These are phyloP conservation scores for Aspidiotus rigidus DNA, from an alignment of 2,888 invertebrate species.

Conservation along the genomic window DNA sequence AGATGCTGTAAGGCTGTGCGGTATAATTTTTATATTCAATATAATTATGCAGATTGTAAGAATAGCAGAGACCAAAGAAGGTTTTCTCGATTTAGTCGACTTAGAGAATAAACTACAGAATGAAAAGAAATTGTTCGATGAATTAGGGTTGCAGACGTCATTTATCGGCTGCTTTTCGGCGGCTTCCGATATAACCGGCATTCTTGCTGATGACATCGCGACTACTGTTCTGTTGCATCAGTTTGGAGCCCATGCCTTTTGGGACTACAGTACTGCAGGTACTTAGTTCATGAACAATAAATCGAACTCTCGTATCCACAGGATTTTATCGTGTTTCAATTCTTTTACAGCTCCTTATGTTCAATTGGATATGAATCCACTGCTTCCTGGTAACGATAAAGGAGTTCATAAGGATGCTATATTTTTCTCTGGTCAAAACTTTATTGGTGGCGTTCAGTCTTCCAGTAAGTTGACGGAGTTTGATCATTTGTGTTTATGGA, in stretches of 20 bases:
- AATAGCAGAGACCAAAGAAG: constrained; percentile 68
- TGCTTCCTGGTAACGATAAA: constrained; percentile 55
- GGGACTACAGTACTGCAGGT: constrained; percentile 82
- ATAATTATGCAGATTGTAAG: constrained; percentile 58
- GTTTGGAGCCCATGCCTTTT: constrained; percentile 73
- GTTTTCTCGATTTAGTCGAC: constrained; percentile 67
- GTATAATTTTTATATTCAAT: too few relatives aligned
- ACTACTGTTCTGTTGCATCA: constrained; percentile 71
- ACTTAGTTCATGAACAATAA: constrained; percentile 23
- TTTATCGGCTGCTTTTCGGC: constrained; percentile 79
- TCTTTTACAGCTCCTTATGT: constrained; percentile 56
- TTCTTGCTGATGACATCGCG: constrained; percentile 71
- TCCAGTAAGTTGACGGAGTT: constrained; percentile 48
- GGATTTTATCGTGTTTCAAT: background rate
- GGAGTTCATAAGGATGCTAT: constrained; percentile 76
- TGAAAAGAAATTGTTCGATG: constrained; percentile 53
- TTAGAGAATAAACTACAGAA: constrained; percentile 48
- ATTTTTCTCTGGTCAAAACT: constrained; percentile 82
- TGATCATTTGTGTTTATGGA: too few relatives aligned
- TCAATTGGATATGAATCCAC: constrained; percentile 75
- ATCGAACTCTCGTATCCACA: too few relatives aligned
- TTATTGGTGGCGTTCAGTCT: constrained; percentile 80
- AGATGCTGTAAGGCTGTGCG: too few relatives aligned
- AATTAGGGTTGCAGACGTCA: constrained; percentile 47
- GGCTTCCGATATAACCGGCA: constrained; percentile 80